Conservation (phyloP, 2,888 invertebrate genomes). For the Eristalinus aeneus region DNA sequence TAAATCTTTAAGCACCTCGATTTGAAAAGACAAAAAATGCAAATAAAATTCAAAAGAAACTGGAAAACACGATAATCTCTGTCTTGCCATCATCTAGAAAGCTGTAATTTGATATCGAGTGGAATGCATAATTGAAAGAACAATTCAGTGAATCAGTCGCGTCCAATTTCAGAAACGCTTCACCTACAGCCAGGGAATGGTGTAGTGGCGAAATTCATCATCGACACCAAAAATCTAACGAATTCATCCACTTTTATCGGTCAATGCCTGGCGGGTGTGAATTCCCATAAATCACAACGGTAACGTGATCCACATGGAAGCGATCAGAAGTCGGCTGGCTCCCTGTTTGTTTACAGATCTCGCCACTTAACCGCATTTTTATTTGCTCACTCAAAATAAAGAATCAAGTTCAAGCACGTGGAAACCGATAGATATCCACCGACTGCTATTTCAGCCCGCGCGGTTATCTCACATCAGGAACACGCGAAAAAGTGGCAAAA, state of each 20-base stretch:
- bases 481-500: not conserved
- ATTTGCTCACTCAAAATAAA: constrained; percentile 1
- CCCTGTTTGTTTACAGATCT: constrained; percentile 7
- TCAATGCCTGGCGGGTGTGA: not conserved
- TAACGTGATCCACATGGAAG: not conserved
- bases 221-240: not conserved
- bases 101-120: too few relatives aligned
- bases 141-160: too few relatives aligned
- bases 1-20: too few relatives aligned
- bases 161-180: too few relatives aligned
- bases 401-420: constrained; percentile 35
- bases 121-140: too few relatives aligned
- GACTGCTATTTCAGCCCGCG: not conserved
- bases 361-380: constrained; percentile 14
- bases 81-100: too few relatives aligned
- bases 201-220: too few relatives aligned
- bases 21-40: too few relatives aligned
- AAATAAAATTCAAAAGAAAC: too few relatives aligned
- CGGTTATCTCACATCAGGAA: constrained; percentile 5
- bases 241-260: not conserved
- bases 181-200: too few relatives aligned
- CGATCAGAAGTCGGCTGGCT: not conserved
- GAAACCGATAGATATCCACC: not conserved
- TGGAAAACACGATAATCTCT: too few relatives aligned
- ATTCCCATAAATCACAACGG: constrained; percentile 9